These are phyloP conservation scores for Pelecanus crispus DNA, from an alignment of 2,113 vertebrate genomes.

Conservation along the genomic window DNA sequence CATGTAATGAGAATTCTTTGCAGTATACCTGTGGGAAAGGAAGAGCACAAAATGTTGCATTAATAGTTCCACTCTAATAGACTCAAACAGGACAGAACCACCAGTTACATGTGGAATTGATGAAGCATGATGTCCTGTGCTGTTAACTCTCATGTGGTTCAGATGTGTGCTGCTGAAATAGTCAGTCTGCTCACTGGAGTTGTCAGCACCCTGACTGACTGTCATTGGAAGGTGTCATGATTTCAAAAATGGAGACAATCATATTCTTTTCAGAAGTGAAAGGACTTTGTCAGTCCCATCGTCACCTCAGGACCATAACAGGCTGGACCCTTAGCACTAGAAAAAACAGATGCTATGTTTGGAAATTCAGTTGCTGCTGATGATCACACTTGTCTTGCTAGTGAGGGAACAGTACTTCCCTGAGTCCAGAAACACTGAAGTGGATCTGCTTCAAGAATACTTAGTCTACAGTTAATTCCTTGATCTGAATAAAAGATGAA, in stretches of 20 bases:
- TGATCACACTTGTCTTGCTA: background rate
- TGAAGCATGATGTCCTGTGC: background rate
- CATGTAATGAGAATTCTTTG: background rate
- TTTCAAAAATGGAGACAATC: background rate
- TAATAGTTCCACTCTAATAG: background rate
- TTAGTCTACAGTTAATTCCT: background rate
- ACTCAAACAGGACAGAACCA: background rate
- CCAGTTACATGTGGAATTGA: background rate
- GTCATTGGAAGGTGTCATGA: background rate
- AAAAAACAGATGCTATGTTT: background rate
- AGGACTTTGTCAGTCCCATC: background rate
- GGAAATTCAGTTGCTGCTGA: background rate
- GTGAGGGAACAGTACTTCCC: background rate
- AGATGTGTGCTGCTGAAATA: background rate
- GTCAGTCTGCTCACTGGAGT: background rate
- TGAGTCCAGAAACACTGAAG: background rate
- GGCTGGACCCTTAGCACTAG: background rate
- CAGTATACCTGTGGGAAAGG: background rate
- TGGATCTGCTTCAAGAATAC: background rate
- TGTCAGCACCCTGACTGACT: rapidly evolving
- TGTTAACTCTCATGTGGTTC: background rate
- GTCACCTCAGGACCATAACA: background rate
- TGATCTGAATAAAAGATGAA: background rate
- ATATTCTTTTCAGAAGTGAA: background rate
- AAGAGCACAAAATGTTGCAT: background rate